Percentiles rank a stretch among this genome's conserved stretches.
These are phyloP conservation scores for Hydrozoanthus tunicans DNA, from an alignment of 64 coral and sea anemone species.

Conservation along the genomic window DNA sequence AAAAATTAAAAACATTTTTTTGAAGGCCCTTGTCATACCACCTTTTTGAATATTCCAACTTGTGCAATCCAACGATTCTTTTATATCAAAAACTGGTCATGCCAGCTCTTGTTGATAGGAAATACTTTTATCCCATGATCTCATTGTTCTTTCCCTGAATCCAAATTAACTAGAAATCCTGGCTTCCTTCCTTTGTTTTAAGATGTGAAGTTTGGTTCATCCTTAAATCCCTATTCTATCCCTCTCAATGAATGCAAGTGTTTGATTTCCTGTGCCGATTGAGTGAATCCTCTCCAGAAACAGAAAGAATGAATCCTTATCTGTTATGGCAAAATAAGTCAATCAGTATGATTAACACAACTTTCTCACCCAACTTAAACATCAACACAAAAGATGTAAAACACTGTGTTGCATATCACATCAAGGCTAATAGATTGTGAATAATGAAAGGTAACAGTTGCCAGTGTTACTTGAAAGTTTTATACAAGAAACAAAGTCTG, in stretches of 20 bases:
- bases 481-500: no score
- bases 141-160: slow-evolving; percentile 50
- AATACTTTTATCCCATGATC: slow-evolving; percentile 48
- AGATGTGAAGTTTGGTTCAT: slow-evolving; percentile 55
- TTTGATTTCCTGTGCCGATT: slow-evolving; percentile 49
- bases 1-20: neutral
- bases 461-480: no score
- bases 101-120: slow-evolving; percentile 40
- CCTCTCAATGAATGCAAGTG: slow-evolving; percentile 60
- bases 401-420: no score
- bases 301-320: slow-evolving; percentile 65
- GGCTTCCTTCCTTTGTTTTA: slow-evolving; percentile 47
- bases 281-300: slow-evolving; percentile 64
- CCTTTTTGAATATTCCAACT: slow-evolving; percentile 26
- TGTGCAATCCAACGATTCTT: slow-evolving; percentile 31
- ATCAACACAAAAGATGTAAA: no score
- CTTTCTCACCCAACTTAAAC: neutral
- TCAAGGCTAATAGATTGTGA: no score
- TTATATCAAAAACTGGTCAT: slow-evolving; percentile 30
- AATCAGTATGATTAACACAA: slow-evolving; percentile 27
- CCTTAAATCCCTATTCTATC: slow-evolving; percentile 54
- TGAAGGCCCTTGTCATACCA: slow-evolving; percentile 41
- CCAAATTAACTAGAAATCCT: slow-evolving; percentile 51
- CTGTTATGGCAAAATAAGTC: slow-evolving; percentile 63
- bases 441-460: no score